Base-by-base conservation (phyloP, 2,888 invertebrate genomes). In the Caenorhabditis sp. region DNA sequence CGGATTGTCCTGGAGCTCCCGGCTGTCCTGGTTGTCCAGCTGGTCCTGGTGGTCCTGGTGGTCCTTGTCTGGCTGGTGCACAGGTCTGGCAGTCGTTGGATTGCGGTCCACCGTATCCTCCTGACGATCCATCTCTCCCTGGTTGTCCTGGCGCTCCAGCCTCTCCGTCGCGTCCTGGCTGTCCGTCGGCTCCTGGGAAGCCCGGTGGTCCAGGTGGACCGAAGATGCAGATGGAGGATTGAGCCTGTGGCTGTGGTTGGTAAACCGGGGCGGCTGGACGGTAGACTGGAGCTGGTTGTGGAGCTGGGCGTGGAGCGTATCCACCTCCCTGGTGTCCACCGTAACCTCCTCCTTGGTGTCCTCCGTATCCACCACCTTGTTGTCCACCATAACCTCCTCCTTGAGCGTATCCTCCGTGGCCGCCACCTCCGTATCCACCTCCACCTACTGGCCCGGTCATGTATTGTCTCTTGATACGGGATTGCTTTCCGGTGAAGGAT, bases 131-230 rank as follows among this genome's bases (percentile, higher is more conserved):
- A 24, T 84, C 84, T 24, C 64, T 41, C 44, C 84, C 84, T 22
- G 81, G 81, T 38, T 58, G 69, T 77, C 84, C 84, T n/a, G 80
- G 80, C 0, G 63, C 44, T 31, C 84, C 84, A 26, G 73, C 47
- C 58, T 64, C 68, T 47, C 84, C 84, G 24, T 84, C 84, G 1
- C 66, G 31, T 63, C 84, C 84, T 61, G 84, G 82, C 19, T 73
- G 69, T 70, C 87, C 88, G 16, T 87, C 83, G 24, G 85, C 59
- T 83, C 88, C 88, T 22, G 87, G 87, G 44, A 86, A 83, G 58
- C 88, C 88, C 38, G 87, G 82, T 44, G 86, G 86, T 69, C 88
- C 88, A 56, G 88, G 85, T 49, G 86, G 88, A 2, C 87, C 87
- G 58, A 80, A 82, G 47, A 82, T 66, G 80, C 87, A 84, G 38